Percentiles rank a stretch among this genome's conserved stretches.
Conservation (phyloP, 2,797 vertebrate species). For the Semaprochilodus insignis region DNA sequence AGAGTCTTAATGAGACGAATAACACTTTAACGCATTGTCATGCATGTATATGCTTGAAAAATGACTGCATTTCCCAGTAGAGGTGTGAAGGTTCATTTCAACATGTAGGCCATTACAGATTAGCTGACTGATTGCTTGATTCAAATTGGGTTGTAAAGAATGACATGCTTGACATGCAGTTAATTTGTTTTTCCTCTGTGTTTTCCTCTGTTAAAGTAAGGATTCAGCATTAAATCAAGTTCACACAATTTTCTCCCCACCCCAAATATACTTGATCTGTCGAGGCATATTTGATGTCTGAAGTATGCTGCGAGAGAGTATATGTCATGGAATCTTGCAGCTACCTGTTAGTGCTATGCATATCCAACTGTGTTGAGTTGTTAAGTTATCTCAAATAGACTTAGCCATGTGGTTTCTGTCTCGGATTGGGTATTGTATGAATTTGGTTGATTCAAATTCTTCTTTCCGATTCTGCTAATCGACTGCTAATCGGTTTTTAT, state of each 20-base stretch:
- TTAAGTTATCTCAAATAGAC: too few species aligned
- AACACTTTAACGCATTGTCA: slow-evolving; percentile 65
- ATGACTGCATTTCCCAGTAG: background rate
- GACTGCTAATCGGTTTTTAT: too few species aligned
- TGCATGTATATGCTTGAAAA: slow-evolving; percentile 67
- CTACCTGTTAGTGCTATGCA: too few species aligned
- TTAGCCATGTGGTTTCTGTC: too few species aligned
- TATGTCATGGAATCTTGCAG: too few species aligned
- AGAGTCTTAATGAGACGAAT: slow-evolving; percentile 64
- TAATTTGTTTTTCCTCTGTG: slow-evolving; percentile 63
- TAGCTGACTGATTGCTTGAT: slow-evolving; percentile 52
- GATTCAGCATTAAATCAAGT: background rate
- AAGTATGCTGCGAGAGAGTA: too few species aligned
- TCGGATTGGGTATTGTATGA: too few species aligned
- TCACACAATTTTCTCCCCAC: background rate
- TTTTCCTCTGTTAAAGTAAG: slow-evolving; percentile 56
- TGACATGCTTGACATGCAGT: slow-evolving; percentile 31
- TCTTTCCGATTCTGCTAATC: too few species aligned
- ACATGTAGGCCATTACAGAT: background rate
- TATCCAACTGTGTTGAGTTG: too few species aligned
- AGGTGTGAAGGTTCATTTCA: background rate
- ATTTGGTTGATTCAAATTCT: too few species aligned
- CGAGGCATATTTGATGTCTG: background rate
- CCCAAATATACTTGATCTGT: background rate
- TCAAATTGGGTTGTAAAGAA: background rate